Percentiles rank a stretch among this genome's conserved stretches.
Conservation (phyloP, 1,140 invertebrate genomes). For the Holotrichia oblita region DNA sequence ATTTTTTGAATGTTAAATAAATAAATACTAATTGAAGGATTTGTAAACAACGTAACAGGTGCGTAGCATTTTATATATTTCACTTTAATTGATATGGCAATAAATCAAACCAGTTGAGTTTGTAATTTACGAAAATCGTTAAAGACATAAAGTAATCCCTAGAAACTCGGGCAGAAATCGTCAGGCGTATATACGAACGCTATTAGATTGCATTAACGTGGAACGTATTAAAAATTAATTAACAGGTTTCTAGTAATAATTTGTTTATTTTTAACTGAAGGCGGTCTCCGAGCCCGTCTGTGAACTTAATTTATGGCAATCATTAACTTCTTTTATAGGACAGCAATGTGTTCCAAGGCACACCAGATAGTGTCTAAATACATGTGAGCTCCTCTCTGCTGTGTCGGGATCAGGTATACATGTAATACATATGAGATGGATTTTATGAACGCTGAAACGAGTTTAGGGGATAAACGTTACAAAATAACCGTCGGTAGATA, state of each 20-base stretch:
- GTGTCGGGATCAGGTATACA: neutral
- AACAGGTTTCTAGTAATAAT: conserved; percentile 40
- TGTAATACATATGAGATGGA: neutral
- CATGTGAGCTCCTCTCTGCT: conserved; percentile 25
- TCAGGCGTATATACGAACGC: conserved; percentile 5
- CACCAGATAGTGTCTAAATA: conserved; percentile 40
- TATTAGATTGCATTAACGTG: conserved; percentile 21
- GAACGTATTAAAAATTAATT: conserved; percentile 38
- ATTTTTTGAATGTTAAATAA: neutral
- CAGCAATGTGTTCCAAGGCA: conserved; percentile 42
- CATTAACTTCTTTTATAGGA: conserved; percentile 44
- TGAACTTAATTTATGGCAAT: conserved; percentile 43
- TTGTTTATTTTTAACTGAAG: conserved; percentile 44
- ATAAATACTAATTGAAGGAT: conserved; percentile 26
- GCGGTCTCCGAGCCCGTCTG: conserved; percentile 39
- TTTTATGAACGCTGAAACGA: neutral
- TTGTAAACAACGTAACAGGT: conserved; percentile 21
- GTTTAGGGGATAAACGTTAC: conserved; percentile 11
- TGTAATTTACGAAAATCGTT: conserved; percentile 30
- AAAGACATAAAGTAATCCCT: conserved; percentile 7
- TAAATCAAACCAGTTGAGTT: conserved; percentile 13
- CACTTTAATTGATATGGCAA: neutral
- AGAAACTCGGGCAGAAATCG: neutral
- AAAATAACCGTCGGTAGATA: neutral
- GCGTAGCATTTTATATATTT: neutral